A percentile compares a stretch with the other conserved stretches of the same genome.
Conservation (phyloP, 1,140 invertebrate genomes). For the Brachionus sp. region DNA sequence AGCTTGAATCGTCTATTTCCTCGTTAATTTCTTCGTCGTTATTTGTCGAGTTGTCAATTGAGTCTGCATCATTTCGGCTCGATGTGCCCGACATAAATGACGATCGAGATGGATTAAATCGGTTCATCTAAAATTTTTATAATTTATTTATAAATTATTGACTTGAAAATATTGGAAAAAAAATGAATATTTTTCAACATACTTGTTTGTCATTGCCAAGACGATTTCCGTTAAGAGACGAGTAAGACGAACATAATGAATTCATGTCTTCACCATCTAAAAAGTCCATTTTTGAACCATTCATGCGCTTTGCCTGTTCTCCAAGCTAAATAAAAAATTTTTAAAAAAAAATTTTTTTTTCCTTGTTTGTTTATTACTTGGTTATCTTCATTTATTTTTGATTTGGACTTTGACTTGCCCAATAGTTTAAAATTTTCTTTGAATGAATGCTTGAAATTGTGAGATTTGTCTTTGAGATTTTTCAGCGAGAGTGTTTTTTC, state of each 20-base stretch:
- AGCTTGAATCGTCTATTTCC: background rate
- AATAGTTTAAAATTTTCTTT: conserved; percentile 27
- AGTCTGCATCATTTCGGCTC: conserved; percentile 15
- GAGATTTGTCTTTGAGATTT: conserved; percentile 34
- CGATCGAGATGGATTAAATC: conserved; percentile 13
- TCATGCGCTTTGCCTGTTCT: conserved; percentile 27
- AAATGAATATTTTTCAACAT: background rate
- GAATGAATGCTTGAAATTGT: conserved; percentile 15
- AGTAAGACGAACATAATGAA: conserved; percentile 26
- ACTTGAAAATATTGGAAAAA: background rate
- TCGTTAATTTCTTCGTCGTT: conserved; percentile 16
- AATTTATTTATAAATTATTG: background rate
- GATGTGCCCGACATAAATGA: conserved; percentile 27
- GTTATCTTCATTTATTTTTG: conserved; percentile 29
- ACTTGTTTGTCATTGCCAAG: background rate
- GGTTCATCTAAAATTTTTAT: background rate
- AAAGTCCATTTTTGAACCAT: conserved; percentile 43
- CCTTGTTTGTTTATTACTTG: background rate
- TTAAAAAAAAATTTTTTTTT: background rate
- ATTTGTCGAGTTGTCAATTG: background rate
- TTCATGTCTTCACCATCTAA: conserved; percentile 37
- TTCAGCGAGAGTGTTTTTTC: conserved; percentile 29
- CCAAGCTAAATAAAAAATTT: background rate
- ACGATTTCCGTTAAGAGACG: conserved; percentile 32
- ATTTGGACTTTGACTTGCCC: conserved; percentile 5